Evolutionary conservation across 2,113 vertebrate species (phyloP).

Genomic region (Leucopsar rothschildi): DNA sequence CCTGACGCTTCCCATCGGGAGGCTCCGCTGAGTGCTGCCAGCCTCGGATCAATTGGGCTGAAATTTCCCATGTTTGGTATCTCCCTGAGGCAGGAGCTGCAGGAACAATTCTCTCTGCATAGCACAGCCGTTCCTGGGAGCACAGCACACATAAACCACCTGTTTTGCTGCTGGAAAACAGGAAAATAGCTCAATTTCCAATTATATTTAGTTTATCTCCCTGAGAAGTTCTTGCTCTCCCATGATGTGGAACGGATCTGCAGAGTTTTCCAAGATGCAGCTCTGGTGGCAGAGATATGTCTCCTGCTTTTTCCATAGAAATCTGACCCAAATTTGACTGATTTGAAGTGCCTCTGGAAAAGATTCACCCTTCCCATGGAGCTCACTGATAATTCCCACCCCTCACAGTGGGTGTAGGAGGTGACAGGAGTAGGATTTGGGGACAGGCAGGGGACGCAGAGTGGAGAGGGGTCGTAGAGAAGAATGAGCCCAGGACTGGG

Average conservation of each 20-base stretch:
- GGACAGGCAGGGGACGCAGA: background rate
- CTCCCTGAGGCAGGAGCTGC: slow-evolving; percentile 26
- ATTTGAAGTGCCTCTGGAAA: background rate
- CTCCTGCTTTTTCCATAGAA: background rate
- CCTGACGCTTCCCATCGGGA: slow-evolving; percentile 34
- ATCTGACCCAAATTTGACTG: background rate
- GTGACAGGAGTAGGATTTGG: background rate
- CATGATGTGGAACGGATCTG: background rate
- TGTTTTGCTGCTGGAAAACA: background rate
- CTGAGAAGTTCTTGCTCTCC: background rate
- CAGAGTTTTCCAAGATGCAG: background rate
- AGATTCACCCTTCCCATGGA: background rate
- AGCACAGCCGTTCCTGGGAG: background rate
- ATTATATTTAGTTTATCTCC: background rate
- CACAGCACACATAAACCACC: background rate
- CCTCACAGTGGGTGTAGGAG: background rate
- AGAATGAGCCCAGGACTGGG: background rate
- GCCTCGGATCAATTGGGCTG: background rate
- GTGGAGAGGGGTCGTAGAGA: accelerated
- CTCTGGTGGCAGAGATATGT: background rate
- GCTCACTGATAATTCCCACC: background rate
- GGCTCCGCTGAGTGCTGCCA: background rate
- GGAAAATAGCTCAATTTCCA: background rate
- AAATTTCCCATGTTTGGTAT: slow-evolving; percentile 39
- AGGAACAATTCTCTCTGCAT: background rate